These are phyloP conservation scores for Hoplodrina ambigua DNA, from an alignment of 2,888 invertebrate species.

Conservation along the genomic window DNA sequence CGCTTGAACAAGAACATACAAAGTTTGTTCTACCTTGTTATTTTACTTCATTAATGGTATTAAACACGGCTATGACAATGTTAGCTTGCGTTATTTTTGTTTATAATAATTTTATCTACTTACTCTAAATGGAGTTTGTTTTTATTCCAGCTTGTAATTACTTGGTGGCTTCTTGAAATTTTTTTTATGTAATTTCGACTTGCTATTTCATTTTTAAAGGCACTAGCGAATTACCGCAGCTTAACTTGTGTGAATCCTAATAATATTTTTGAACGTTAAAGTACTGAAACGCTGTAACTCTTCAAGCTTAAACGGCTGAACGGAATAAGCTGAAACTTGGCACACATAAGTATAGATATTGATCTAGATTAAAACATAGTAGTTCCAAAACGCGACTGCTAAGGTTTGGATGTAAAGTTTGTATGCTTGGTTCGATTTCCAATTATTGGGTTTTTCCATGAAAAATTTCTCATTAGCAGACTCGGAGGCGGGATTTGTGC, in stretches of 20 bases:
- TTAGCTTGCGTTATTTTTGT: slow-evolving; percentile 2
- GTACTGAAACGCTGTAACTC: no score
- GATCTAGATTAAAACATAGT: no score
- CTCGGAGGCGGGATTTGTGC: no score
- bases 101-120: slow-evolving; percentile 3
- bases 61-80: slow-evolving; percentile 16
- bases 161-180: not conserved
- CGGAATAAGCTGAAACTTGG: no score
- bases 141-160: not conserved
- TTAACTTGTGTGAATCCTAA: not conserved
- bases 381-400: no score
- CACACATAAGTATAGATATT: no score
- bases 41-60: slow-evolving; percentile 21
- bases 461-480: no score
- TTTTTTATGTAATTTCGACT: not conserved
- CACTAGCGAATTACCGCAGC: not conserved
- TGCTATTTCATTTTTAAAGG: slow-evolving; percentile 32
- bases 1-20: slow-evolving; percentile 52
- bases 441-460: no score
- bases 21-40: slow-evolving; percentile 37
- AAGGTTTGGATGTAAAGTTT: no score
- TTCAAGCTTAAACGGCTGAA: no score
- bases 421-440: no score
- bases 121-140: not conserved
- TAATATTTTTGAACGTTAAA: not conserved